Conservation (phyloP, 2,113 vertebrate genomes). For the Lepisosteus osseus region DNA sequence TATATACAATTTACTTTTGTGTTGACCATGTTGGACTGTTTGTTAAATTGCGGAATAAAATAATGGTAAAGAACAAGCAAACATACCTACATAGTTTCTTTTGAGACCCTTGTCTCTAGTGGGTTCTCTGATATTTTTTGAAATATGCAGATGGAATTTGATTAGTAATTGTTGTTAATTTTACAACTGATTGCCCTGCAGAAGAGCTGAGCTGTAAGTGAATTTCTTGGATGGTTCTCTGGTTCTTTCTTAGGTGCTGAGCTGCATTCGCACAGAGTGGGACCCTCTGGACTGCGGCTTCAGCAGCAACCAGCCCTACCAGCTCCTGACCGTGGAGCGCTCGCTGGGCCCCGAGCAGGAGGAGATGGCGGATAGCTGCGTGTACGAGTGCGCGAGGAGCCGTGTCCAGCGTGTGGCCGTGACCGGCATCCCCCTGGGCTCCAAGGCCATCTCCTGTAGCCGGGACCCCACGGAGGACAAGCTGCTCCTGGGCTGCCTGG, state of each 20-base stretch:
- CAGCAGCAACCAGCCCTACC: slow-evolving; percentile 74
- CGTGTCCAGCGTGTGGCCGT: slow-evolving; percentile 69
- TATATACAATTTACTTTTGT: no score
- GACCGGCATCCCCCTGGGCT: slow-evolving; percentile 70
- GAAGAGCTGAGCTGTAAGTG: no score
- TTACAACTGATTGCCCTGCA: no score
- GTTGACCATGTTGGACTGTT: no score
- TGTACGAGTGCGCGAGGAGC: slow-evolving; percentile 72
- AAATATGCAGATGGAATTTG: no score
- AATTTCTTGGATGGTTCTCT: not conserved
- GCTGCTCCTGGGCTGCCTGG: slow-evolving; percentile 81
- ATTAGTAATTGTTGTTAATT: no score
- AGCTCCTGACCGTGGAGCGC: slow-evolving; percentile 78
- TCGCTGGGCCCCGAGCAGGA: slow-evolving; percentile 50
- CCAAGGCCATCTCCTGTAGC: slow-evolving; percentile 75
- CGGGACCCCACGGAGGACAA: slow-evolving; percentile 70
- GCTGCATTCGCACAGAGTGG: slow-evolving; percentile 74
- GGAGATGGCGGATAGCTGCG: slow-evolving; percentile 67
- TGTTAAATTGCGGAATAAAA: no score
- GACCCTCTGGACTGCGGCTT: slow-evolving; percentile 78
- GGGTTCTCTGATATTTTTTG: no score
- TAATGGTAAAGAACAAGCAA: no score
- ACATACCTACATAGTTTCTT: no score
- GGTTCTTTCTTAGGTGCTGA: slow-evolving; percentile 68
- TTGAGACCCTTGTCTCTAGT: no score